Conservation (phyloP, 1,140 invertebrate species). For the Penaeus vannamei region DNA sequence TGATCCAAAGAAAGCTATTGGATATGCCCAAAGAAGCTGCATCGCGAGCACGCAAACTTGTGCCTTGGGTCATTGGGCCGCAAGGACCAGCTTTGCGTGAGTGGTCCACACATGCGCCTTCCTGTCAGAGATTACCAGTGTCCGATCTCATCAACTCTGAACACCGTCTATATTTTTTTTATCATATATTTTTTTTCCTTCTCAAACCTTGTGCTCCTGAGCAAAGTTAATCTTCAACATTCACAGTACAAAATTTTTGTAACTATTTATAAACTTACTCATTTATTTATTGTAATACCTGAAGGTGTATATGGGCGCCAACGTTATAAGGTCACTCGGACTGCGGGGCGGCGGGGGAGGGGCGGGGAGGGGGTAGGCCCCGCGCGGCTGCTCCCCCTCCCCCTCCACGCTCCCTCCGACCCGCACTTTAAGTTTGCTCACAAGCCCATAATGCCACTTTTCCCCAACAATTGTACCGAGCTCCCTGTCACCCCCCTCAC, state of each 20-base stretch:
- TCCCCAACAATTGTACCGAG: too few species aligned
- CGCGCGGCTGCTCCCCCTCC: too few species aligned
- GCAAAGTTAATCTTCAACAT: slow-evolving; percentile 34
- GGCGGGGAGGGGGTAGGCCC: too few species aligned
- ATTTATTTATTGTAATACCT: slow-evolving; percentile 45
- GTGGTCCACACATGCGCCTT: slow-evolving; percentile 4
- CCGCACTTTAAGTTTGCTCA: too few species aligned
- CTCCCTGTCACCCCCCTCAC: too few species aligned
- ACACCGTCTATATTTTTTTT: slow-evolving; percentile 12
- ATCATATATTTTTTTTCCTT: slow-evolving; percentile 1
- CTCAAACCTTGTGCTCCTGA: slow-evolving; percentile 28
- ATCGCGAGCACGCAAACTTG: slow-evolving; percentile 4
- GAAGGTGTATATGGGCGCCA: neutral
- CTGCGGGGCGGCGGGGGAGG: too few species aligned
- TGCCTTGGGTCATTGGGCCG: neutral
- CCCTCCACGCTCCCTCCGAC: too few species aligned
- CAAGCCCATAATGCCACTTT: too few species aligned
- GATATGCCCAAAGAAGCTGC: slow-evolving; percentile 42
- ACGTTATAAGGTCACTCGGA: neutral
- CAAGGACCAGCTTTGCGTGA: slow-evolving; percentile 21
- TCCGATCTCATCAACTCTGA: slow-evolving; percentile 48
- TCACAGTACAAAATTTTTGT: slow-evolving; percentile 51
- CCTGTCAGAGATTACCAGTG: slow-evolving; percentile 36
- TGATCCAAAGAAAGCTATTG: slow-evolving; percentile 40
- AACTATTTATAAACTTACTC: slow-evolving; percentile 40